Evolutionary conservation across 2,888 invertebrate genomes (phyloP), one percentile per base, ranked within the genome.

Genomic region (Choreutis nemorana): DNA sequence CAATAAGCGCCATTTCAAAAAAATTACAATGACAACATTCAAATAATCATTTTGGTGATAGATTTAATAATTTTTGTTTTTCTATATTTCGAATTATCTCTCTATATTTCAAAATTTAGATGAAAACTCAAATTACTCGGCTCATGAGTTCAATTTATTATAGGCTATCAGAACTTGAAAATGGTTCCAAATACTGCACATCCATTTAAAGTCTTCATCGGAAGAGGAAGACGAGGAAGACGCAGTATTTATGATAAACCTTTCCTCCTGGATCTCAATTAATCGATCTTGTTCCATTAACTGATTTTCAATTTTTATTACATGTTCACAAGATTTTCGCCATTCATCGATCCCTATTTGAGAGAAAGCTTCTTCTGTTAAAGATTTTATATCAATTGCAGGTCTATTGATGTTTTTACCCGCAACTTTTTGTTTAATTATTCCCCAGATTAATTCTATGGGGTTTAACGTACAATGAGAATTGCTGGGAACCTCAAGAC

Each of bases 161-260:
- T n/a, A 26, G 26, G 18, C 14, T 20, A 21, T 33, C 23, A 33
- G 29, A 26, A 33, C 15, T 33, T 27, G 33, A 33, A 33, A 33
- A 30, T 24, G 30, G 28, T 33, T 33, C 24, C 23, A 28, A 30
- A 33, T 24, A 33, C 33, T 30, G 26, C 33, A 33, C 26, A 22
- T 33, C 29, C 28, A 32, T 28, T 21, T 21, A 28, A 28, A 28
- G 28, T 32, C 18, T 32, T 32, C 32, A 28, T 33, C 29, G 18
- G 29, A 29, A 22, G 33, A 33, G 28, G 28, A 33, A 30, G n/a
- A n/a, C n/a, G n/a, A n/a, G n/a, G n/a, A n/a, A n/a, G 30, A 33
- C 14, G 26, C 26, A 20, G 23, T 33, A 27, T 33, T 33, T 33
- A 33, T 33, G 23, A 33, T 33, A 33, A 33, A 30, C 28, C 30